phyloP scores from a whole-genome alignment of 2,888 invertebrate genomes.

The Peribatodes rhomboidaria region DNA sequence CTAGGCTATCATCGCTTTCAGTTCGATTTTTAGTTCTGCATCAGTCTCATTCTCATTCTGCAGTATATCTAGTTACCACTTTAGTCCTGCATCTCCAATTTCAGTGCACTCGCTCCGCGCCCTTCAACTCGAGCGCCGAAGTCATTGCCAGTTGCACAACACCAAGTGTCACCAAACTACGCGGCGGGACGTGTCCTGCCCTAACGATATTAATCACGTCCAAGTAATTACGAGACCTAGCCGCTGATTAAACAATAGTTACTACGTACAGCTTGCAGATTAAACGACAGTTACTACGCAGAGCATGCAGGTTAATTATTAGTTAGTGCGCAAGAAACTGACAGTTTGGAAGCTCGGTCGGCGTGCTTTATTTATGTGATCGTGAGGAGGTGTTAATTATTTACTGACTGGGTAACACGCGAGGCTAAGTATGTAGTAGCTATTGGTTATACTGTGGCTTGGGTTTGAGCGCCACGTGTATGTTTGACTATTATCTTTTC shows the following conservation, averaged over 20 bases:
- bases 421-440: background rate
- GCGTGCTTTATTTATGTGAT: conserved; percentile 15
- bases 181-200: conserved; percentile 11
- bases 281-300: background rate
- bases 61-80: too few species aligned
- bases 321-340: background rate
- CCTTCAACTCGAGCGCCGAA: background rate
- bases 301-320: background rate
- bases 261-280: background rate
- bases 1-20: too few species aligned
- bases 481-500: background rate
- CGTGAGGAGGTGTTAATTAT: conserved; percentile 10
- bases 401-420: conserved; percentile 5
- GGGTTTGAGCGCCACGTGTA: background rate
- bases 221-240: conserved; percentile 11
- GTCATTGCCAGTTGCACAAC: conserved; percentile 7
- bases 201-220: conserved; percentile 19
- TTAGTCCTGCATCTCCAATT: too few species aligned
- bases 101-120: background rate
- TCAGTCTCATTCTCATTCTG: too few species aligned
- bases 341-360: conserved; percentile 7
- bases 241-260: background rate
- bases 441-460: background rate
- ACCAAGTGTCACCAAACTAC: conserved; percentile 9
- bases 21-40: too few species aligned